These are phyloP conservation scores for Harpalus rufipes DNA, from an alignment of 2,888 invertebrate species.

Conservation along the genomic window DNA sequence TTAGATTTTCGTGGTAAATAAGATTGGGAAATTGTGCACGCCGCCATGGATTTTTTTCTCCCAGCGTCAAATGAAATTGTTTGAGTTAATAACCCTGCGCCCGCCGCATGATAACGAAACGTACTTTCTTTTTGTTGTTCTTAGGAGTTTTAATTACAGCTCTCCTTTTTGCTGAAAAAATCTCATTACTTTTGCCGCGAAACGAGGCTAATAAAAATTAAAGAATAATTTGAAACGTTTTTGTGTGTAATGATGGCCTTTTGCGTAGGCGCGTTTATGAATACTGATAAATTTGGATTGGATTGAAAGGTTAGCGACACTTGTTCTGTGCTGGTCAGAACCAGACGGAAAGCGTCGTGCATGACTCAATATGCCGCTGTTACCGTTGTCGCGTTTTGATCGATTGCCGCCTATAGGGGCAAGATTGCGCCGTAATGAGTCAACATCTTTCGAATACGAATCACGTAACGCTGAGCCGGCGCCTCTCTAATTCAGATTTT, in stretches of 20 bases:
- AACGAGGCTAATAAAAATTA: slow-evolving; percentile 58
- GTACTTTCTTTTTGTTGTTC: slow-evolving; percentile 57
- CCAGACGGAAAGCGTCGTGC: background rate
- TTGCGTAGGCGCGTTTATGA: slow-evolving; percentile 25
- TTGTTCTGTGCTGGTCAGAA: background rate
- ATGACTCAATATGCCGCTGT: slow-evolving; percentile 56
- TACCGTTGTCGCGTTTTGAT: slow-evolving; percentile 59
- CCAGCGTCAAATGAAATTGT: slow-evolving; percentile 26
- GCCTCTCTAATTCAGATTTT: slow-evolving; percentile 63
- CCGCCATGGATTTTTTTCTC: slow-evolving; percentile 46
- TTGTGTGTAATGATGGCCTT: slow-evolving; percentile 52
- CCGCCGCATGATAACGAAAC: slow-evolving; percentile 55
- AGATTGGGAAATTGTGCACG: slow-evolving; percentile 58
- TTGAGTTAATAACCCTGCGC: slow-evolving; percentile 41
- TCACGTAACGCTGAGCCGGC: slow-evolving; percentile 60
- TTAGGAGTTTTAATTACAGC: slow-evolving; percentile 57
- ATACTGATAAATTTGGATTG: slow-evolving; percentile 25
- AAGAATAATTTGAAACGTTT: slow-evolving; percentile 59
- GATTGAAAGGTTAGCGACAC: no score
- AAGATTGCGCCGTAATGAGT: slow-evolving; percentile 63
- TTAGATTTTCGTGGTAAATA: slow-evolving; percentile 59
- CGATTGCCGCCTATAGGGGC: slow-evolving; percentile 59
- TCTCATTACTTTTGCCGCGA: slow-evolving; percentile 55
- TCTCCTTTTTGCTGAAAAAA: slow-evolving; percentile 51
- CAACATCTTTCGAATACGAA: slow-evolving; percentile 62